Evolutionary conservation across 2,888 invertebrate genomes (phyloP), one percentile per base, ranked within the genome.

Genomic region (Acronicta psi): DNA sequence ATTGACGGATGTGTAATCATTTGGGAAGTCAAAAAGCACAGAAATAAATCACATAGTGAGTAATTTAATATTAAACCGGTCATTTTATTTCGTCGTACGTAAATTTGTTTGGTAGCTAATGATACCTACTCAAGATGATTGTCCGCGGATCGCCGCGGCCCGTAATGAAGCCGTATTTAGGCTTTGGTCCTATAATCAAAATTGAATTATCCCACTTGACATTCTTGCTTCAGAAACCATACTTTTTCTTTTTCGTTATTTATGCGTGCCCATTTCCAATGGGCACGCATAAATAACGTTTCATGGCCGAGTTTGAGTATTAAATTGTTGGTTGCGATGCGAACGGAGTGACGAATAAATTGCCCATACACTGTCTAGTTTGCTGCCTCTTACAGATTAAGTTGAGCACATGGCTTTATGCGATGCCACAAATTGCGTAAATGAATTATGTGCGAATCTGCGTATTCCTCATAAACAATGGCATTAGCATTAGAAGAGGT

Each of bases 131-230:
- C 87, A 83, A 87, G 87, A 90, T 85, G 91, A 93, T 93, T 92
- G 92, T 91, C 89, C 75, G 90, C 89, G 93, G 92, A 91, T 91
- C 91, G 90, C 79, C 90, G 91, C 84, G 71, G 86, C 88, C 75
- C 64, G 81, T 93, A 93, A 93, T 93, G 91, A 92, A 92, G 84
- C 87, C 87, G 81, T 92, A 92, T 92, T 93, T 92, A 90, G 82
- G 87, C 89, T 86, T 93, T 90, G 90, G 88, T 92, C 90, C 93
- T 94, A 93, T 93, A 93, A 94, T 94, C 94, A 94, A 94, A 94
- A 93, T 93, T 93, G 90, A 94, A 94, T 94, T 94, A 94, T 89
- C 88, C 79, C 86, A 86, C 88, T 89, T 92, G 94, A 94, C 93
- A 92, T 91, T 94, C 91, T 91, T 90, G 85, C 85, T 84, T 81